phyloP scores from a whole-genome alignment of 2,888 invertebrate species.

The Chironomus tentans region DNA sequence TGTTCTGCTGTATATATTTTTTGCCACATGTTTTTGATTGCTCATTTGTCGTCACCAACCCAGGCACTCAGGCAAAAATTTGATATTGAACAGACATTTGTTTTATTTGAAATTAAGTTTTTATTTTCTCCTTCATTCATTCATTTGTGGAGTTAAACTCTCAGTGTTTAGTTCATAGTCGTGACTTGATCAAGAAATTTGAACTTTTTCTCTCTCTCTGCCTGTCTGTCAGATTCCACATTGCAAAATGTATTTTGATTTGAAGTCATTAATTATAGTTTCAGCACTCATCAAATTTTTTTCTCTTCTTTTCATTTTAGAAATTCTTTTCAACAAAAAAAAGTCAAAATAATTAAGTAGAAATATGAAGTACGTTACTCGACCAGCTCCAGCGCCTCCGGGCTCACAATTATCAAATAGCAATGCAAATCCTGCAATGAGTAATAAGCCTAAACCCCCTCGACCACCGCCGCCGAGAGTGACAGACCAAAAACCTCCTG shows the following conservation, averaged over 20 bases:
- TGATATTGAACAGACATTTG: not conserved
- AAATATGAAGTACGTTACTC: conserved; percentile 5
- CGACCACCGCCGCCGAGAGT: conserved; percentile 13
- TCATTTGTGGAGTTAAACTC: not conserved
- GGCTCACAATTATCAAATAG: not conserved
- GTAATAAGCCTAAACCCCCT: conserved; percentile 4
- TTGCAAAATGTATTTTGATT: not conserved
- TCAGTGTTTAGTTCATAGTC: not conserved
- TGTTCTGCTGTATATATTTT: too few species aligned
- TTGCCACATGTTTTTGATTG: not conserved
- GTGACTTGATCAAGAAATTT: conserved; percentile 5
- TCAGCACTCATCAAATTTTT: not conserved
- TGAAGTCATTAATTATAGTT: not conserved
- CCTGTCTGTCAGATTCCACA: too few species aligned
- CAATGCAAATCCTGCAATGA: not conserved
- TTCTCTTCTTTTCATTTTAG: not conserved
- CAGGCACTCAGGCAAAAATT: not conserved
- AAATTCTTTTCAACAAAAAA: not conserved
- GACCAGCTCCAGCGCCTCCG: conserved; percentile 22
- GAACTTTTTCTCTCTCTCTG: not conserved
- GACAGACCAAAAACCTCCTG: not conserved
- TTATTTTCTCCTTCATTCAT: not conserved
- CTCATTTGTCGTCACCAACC: not conserved
- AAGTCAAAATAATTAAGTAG: not conserved
- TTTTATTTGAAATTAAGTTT: not conserved